Percentiles rank a stretch among this genome's conserved stretches.
These are phyloP conservation scores for Sinopyrophorus schimmeli DNA, from an alignment of 2,888 invertebrate species.

Conservation along the genomic window DNA sequence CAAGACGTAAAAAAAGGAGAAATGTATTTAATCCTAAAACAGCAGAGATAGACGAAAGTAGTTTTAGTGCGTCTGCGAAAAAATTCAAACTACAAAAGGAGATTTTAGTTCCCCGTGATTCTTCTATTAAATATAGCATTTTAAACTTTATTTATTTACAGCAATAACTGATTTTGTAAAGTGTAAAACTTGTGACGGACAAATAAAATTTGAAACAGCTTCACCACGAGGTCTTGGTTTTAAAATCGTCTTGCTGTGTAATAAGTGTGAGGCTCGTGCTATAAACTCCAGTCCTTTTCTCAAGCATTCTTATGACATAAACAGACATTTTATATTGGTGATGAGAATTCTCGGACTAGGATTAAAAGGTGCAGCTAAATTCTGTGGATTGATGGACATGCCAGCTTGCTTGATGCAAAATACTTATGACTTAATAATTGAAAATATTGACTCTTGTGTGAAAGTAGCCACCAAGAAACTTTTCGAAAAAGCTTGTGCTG, in stretches of 20 bases:
- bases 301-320: slow-evolving; percentile 26
- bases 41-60: slow-evolving; percentile 18
- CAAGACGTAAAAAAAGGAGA: slow-evolving; percentile 19
- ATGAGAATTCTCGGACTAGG: slow-evolving; percentile 32
- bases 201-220: slow-evolving; percentile 21
- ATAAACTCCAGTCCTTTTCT: slow-evolving; percentile 18
- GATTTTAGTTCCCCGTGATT: slow-evolving; percentile 19
- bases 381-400: slow-evolving; percentile 35
- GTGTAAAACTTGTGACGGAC: slow-evolving; percentile 24
- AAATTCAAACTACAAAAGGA: slow-evolving; percentile 18
- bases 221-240: slow-evolving; percentile 21
- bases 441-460: slow-evolving; percentile 14
- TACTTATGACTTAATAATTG: slow-evolving; percentile 18
- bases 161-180: slow-evolving; percentile 18
- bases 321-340: slow-evolving; percentile 27
- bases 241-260: slow-evolving; percentile 20
- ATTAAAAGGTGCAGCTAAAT: slow-evolving; percentile 21
- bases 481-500: slow-evolving; percentile 22
- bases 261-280: slow-evolving; percentile 12
- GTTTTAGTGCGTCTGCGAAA: slow-evolving; percentile 21
- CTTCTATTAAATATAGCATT: slow-evolving; percentile 20
- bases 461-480: slow-evolving; percentile 12
- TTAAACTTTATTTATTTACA: slow-evolving; percentile 28
- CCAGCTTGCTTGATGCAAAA: slow-evolving; percentile 18
- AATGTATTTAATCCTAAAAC: slow-evolving; percentile 27